Evolutionary conservation across 1,140 invertebrate species (phyloP), one percentile per base, ranked within the genome.

Genomic region (Penaeus chinensis): DNA sequence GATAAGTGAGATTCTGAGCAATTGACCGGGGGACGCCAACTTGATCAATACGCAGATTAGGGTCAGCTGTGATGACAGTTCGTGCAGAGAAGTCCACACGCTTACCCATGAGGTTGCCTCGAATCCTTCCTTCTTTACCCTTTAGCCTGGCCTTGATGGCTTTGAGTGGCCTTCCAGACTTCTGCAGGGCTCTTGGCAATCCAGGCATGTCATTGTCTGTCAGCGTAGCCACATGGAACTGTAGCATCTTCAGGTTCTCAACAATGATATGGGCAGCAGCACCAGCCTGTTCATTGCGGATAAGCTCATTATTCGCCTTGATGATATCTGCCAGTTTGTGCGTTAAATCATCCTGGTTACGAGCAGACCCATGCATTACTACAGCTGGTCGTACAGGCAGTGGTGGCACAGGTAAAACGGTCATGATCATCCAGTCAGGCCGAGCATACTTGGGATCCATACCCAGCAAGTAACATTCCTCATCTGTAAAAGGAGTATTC

Each of bases 61-160:
- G 99, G 95, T 99, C 99, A 0, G 99, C 98, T 16, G 99, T 99
- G 91, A 99, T 99, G 90, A 99, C 99, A 91, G 99, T 99, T 32
- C 99, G 95, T 16, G 98, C 99, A 1, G 98, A 99, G 91, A 99
- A 99, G 91, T 99, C 99, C 0, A 99, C 99, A 94, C 99, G 97
- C 92, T 99, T 99, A 86, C 99, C 99, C 99, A 99, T 99, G 90
- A 99, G 94, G 92, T 99, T 99, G 91, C 99, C 99, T 93, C 99
- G 94, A 91, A 99, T 99, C 91, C 99, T 94, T 0, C 99, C 99
- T 95, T 99, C 98, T 93, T 99, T 99, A 60, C 94, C 94, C 90
- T 95, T 95, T 42, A 95, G 91, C 61, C 95, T 91, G 89, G 32
- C 32, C 93, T 99, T 99, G 24, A 99, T 95, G 0, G 99, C 98